Base-by-base conservation (phyloP, 2,888 invertebrate genomes). In the Drosophila longiperda region DNA sequence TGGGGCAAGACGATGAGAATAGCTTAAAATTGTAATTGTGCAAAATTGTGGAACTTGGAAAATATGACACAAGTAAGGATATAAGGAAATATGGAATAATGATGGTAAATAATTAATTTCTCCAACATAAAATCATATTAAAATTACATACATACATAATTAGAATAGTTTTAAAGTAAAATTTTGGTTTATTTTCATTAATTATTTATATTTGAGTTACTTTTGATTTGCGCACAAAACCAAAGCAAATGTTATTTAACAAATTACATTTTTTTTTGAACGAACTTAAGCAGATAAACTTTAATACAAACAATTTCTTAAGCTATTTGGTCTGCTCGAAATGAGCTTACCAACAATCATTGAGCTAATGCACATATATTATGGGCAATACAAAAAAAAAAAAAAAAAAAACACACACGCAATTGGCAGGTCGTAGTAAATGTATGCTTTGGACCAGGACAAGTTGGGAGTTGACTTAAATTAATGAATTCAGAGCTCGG, bases 401-500 rank as follows among this genome's bases (percentile, higher is more conserved):
- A 4, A 8, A 26, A 26, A 5, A 29, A 7, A 29, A 29, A 7
- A 52, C 45, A 61, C 73, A 83, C 83, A 88, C 72, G 70, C 83
- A 70, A 87, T 83, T 83, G 83, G 65, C 83, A 87, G 86, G 60
- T 83, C 71, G 45, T 65, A 55, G 55, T 33, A n/a, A 52, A 54
- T 33, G 5, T 48, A n/a, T 57, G 40, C 26, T 38, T 55, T 75
- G 74, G 60, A 62, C 61, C 73, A 53, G 54, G 62, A 38, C n/a
- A 61, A 40, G 38, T 29, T 66, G 64, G 50, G 61, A 64, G 59
- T 48, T 70, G 60, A 69, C 75, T 81, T 75, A 78, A 87, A 79
- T 89, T 86, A 81, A 87, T 87, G 87, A 80, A 73, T 82, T 66
- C 73, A 57, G 68, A 66, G 57, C 59, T 59, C 54, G 60, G 70